phyloP scores from a whole-genome alignment of 2,797 vertebrate species.

The Coregonus ussuriensis region DNA sequence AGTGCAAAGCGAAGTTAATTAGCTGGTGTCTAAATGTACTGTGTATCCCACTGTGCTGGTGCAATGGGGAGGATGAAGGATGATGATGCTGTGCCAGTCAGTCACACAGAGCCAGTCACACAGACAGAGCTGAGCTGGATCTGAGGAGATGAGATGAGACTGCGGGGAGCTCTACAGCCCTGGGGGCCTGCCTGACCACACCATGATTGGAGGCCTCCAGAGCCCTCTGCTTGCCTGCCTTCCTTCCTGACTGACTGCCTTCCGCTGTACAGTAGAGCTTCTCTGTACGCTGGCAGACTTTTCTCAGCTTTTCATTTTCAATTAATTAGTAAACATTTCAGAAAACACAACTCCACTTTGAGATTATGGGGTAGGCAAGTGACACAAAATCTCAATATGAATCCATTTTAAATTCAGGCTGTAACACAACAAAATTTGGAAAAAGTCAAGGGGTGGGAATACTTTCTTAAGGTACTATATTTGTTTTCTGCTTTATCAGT shows the following conservation, averaged over 20 bases:
- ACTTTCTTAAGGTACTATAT: no score
- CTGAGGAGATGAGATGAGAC: slow-evolving; percentile 41
- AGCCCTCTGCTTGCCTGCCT: slow-evolving; percentile 26
- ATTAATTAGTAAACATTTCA: no score
- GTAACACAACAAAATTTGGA: no score
- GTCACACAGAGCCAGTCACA: slow-evolving; percentile 31
- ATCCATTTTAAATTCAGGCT: no score
- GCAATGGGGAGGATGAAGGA: slow-evolving; percentile 35
- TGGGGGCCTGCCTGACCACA: slow-evolving; percentile 26
- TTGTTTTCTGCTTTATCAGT: no score
- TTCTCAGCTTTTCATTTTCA: no score
- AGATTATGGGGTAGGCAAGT: no score
- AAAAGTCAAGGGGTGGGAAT: no score
- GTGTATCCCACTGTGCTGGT: slow-evolving; percentile 31
- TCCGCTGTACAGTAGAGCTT: not conserved
- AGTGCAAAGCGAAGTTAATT: slow-evolving; percentile 58
- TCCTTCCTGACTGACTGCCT: slow-evolving; percentile 2
- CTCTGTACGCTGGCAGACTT: not conserved
- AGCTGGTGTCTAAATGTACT: slow-evolving; percentile 46
- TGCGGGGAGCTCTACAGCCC: slow-evolving; percentile 51
- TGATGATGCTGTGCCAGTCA: not conserved
- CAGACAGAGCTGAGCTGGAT: slow-evolving; percentile 42
- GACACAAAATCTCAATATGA: no score
- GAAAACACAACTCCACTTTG: no score
- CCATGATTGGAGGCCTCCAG: slow-evolving; percentile 23